These are phyloP conservation scores for Glyphotaelius pellucidus DNA, from an alignment of 2,888 invertebrate genomes.

Conservation along the genomic window DNA sequence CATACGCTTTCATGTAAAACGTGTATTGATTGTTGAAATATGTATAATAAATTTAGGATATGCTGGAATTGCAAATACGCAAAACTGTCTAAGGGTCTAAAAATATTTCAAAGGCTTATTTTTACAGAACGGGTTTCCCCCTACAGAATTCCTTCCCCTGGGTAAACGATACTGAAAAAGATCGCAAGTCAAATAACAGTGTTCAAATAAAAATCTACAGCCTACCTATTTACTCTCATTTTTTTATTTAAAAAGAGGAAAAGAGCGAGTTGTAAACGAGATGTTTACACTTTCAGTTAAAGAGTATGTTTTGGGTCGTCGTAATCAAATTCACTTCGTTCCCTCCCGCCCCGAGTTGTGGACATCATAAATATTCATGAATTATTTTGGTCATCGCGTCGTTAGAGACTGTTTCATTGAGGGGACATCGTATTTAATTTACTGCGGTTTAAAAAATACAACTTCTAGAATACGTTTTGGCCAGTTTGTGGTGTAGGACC, in stretches of 20 bases:
- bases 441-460: neutral
- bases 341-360: slow-evolving; percentile 6
- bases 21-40: neutral
- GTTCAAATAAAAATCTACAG: slow-evolving; percentile 34
- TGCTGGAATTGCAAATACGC: neutral
- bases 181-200: slow-evolving; percentile 10
- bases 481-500: neutral
- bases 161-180: slow-evolving; percentile 30
- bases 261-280: slow-evolving; percentile 46
- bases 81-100: neutral
- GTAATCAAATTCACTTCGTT: slow-evolving; percentile 44
- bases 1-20: neutral
- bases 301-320: slow-evolving; percentile 28
- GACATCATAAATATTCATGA: slow-evolving; percentile 59
- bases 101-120: slow-evolving; percentile 11
- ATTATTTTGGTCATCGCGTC: slow-evolving; percentile 46
- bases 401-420: slow-evolving; percentile 51
- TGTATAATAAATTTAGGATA: neutral
- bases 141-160: neutral
- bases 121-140: neutral
- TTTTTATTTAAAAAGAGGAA: neutral
- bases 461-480: neutral
- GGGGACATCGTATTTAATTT: slow-evolving; percentile 1
- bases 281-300: slow-evolving; percentile 33
- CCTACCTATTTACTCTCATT: slow-evolving; percentile 20